phyloP scores from a whole-genome alignment of 2,113 vertebrate genomes.

The Carollia perspicillata region DNA sequence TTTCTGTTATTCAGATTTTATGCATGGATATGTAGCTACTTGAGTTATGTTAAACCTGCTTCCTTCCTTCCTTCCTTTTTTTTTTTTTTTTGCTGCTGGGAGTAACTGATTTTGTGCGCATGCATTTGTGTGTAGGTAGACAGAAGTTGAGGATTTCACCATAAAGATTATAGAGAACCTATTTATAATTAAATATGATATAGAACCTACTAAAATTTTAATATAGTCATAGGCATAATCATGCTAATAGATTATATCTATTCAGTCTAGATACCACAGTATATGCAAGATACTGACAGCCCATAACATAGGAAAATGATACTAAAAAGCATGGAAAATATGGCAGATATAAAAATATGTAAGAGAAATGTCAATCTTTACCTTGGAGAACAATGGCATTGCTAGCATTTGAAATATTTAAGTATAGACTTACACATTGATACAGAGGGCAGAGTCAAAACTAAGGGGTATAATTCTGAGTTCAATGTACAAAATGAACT shows the following conservation, averaged over 20 bases:
- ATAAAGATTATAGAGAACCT: not conserved
- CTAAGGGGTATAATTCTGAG: conserved; percentile 7
- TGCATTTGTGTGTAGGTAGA: not conserved
- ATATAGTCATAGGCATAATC: not conserved
- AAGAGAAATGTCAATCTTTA: conserved; percentile 27
- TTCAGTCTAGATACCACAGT: not conserved
- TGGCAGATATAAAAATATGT: not conserved
- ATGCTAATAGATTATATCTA: not conserved
- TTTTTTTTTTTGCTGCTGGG: not conserved
- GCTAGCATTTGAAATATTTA: conserved; percentile 1
- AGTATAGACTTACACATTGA: not conserved
- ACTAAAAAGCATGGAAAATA: not conserved
- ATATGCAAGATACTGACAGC: not conserved
- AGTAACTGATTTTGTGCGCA: not conserved
- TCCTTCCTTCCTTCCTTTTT: not conserved
- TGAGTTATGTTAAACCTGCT: not conserved
- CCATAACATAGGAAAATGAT: not conserved
- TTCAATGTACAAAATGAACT: not conserved
- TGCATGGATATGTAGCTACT: not conserved
- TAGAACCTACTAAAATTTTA: conserved; percentile 15
- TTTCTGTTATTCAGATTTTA: not conserved
- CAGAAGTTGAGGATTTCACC: not conserved
- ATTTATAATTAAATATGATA: not conserved
- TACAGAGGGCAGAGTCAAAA: not conserved
- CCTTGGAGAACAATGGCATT: not conserved